A percentile compares a stretch with the other conserved stretches of the same genome.
phyloP scores from a whole-genome alignment of 92 coral and sea anemone species.

The Siderastrea radians region DNA sequence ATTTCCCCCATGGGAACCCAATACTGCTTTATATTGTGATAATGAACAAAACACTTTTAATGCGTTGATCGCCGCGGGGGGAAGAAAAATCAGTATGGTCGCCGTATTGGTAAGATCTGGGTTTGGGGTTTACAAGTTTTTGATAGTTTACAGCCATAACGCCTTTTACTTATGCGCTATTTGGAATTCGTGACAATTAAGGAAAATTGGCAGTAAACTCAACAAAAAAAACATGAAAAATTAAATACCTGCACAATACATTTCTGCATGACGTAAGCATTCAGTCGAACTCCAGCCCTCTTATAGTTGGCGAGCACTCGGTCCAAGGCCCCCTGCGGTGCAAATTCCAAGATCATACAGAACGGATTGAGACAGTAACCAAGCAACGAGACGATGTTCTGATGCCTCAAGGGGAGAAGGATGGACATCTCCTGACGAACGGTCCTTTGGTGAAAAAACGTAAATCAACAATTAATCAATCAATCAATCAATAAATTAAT shows the following conservation, averaged over 20 bases:
- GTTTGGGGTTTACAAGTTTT: no score
- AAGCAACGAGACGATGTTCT: slow-evolving; percentile 84
- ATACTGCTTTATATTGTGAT: no score
- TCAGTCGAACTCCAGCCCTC: slow-evolving; percentile 85
- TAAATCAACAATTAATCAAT: neutral
- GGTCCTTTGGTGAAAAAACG: slow-evolving; percentile 58
- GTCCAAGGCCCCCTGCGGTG: slow-evolving; percentile 96
- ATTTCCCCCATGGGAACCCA: no score
- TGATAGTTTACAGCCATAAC: no score
- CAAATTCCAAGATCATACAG: slow-evolving; percentile 94
- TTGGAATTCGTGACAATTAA: no score
- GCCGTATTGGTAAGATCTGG: no score
- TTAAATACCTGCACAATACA: slow-evolving; percentile 92
- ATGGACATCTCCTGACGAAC: slow-evolving; percentile 98
- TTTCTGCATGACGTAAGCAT: slow-evolving; percentile 94
- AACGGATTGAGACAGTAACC: slow-evolving; percentile 97
- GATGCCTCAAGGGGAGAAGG: slow-evolving; percentile 89
- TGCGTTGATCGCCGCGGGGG: no score
- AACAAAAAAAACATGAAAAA: neutral
- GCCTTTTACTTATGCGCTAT: no score
- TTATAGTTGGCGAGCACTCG: slow-evolving; percentile 87
- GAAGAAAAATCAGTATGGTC: no score
- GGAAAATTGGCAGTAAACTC: no score
- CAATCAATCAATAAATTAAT: neutral
- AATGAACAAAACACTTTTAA: no score